phyloP scores from a whole-genome alignment of 2,113 vertebrate species.

The Lepus americanus region DNA sequence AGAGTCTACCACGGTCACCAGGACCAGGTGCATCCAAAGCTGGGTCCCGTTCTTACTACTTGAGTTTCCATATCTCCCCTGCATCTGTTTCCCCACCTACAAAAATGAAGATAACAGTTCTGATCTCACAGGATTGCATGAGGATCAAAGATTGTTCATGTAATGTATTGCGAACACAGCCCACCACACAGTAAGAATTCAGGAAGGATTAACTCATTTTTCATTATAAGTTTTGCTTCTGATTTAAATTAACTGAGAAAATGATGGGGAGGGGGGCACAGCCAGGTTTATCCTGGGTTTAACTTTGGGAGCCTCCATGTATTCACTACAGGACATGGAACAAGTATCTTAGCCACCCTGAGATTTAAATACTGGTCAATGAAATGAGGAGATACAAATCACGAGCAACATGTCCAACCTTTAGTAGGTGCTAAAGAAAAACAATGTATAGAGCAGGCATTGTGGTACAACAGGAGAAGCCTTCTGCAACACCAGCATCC shows the following conservation, averaged over 20 bases:
- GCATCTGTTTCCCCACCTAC: background rate
- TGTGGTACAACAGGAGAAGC: too few relatives aligned
- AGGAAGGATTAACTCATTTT: constrained; percentile 15
- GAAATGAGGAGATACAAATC: background rate
- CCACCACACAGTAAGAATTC: background rate
- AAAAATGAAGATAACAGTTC: background rate
- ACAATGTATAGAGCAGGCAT: too few relatives aligned
- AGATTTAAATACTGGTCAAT: background rate
- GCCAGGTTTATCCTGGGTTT: background rate
- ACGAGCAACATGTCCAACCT: background rate
- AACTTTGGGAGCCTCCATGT: background rate
- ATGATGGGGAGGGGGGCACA: background rate
- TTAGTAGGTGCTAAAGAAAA: background rate
- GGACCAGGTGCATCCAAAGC: background rate
- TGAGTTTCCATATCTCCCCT: background rate
- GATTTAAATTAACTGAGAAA: background rate
- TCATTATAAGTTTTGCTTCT: constrained; percentile 2
- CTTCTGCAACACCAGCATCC: too few relatives aligned
- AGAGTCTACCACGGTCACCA: rapidly evolving
- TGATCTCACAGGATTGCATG: background rate
- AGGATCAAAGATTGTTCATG: background rate
- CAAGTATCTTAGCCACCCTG: background rate
- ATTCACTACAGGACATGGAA: background rate
- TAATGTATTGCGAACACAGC: background rate
- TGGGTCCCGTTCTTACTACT: too few relatives aligned